phyloP scores from a whole-genome alignment of 1,140 invertebrate genomes.

The Leptinotarsa undecemlineata region DNA sequence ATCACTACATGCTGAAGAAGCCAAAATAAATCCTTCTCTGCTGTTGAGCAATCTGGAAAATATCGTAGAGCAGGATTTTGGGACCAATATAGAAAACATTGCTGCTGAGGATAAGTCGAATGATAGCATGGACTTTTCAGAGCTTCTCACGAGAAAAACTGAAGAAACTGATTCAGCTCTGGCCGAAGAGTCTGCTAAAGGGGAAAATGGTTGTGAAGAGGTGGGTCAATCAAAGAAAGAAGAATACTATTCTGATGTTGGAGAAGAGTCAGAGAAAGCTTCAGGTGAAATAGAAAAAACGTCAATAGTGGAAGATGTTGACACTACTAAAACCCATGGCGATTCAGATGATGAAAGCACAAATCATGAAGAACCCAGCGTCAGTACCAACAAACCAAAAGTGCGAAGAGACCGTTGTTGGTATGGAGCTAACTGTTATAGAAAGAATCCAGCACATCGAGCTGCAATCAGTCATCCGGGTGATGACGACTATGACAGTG shows the following conservation, averaged over 20 bases:
- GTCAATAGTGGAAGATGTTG: background rate
- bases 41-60: background rate
- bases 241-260: background rate
- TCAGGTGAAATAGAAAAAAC: background rate
- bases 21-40: background rate
- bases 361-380: background rate
- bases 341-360: background rate
- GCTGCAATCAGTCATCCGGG: constrained; percentile 56
- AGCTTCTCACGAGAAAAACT: constrained; percentile 18
- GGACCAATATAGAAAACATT: background rate
- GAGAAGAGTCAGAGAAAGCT: background rate
- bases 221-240: background rate
- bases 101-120: background rate
- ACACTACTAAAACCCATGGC: background rate
- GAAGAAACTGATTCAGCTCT: background rate
- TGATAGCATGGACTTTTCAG: constrained; percentile 8
- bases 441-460: constrained; percentile 56
- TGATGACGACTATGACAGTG: constrained; percentile 59
- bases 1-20: background rate
- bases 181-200: background rate
- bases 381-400: background rate
- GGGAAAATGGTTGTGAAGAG: background rate
- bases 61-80: background rate
- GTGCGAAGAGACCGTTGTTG: constrained; percentile 47
- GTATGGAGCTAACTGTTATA: constrained; percentile 53